Conservation (phyloP, 2,113 vertebrate genomes). For the Periophthalmus modestus region DNA sequence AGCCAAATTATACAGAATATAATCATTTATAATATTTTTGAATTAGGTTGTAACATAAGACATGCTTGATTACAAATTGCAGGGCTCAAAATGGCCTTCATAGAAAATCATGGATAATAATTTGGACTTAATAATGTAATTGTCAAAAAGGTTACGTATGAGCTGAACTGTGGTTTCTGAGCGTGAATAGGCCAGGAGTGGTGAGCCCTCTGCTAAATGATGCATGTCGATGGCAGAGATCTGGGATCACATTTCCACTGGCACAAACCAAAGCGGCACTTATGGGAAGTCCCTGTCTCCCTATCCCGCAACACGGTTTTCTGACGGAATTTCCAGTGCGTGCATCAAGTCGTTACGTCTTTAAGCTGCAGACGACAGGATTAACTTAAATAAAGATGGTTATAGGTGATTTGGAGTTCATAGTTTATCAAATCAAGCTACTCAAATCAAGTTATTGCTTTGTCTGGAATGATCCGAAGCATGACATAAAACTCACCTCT, state of each 20-base stretch:
- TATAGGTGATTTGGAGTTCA: neutral
- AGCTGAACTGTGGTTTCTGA: neutral
- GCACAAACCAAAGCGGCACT: conserved; percentile 10
- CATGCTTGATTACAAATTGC: no score
- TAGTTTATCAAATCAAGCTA: neutral
- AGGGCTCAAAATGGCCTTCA: no score
- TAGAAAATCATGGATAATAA: no score
- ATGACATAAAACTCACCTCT: no score
- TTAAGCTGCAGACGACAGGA: conserved; percentile 40
- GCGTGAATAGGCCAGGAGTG: neutral
- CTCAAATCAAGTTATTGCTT: no score
- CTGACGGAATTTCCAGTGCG: conserved; percentile 52
- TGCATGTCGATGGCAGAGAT: conserved; percentile 8
- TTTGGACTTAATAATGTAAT: no score
- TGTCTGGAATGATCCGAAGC: no score
- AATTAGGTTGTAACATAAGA: no score
- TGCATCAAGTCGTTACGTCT: conserved; percentile 31
- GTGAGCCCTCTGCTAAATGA: neutral
- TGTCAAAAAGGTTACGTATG: neutral
- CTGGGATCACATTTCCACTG: conserved; percentile 10
- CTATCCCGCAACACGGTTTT: conserved; percentile 44
- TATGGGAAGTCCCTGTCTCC: conserved; percentile 67
- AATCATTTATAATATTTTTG: no score
- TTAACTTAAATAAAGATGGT: conserved; percentile 21
- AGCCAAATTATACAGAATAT: no score